A percentile compares a stretch with the other conserved stretches of the same genome.
Conservation (phyloP, 1,140 invertebrate genomes). For the Planococcus citri region DNA sequence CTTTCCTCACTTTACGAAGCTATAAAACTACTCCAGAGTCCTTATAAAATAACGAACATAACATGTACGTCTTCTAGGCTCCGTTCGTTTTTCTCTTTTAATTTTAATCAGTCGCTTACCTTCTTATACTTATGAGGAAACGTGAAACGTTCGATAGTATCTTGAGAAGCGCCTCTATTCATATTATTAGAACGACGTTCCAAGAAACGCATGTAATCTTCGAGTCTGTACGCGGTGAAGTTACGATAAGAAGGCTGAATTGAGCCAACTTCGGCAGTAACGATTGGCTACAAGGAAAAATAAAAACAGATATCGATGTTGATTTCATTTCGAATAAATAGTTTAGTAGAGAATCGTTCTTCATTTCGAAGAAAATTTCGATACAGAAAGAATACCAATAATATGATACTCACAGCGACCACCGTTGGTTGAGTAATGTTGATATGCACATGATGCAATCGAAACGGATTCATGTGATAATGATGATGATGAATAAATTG, state of each 20-base stretch:
- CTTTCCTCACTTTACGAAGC: too few relatives aligned
- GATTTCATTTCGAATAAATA: too few relatives aligned
- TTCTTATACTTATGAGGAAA: conserved; percentile 75
- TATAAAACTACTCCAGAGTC: too few relatives aligned
- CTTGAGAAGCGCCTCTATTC: conserved; percentile 54
- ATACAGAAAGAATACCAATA: too few relatives aligned
- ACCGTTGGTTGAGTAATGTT: background rate
- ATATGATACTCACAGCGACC: background rate
- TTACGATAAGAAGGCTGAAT: background rate
- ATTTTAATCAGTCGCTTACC: conserved; percentile 36
- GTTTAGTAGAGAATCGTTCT: too few relatives aligned
- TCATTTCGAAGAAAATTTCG: too few relatives aligned
- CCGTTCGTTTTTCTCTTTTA: background rate
- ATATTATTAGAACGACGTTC: conserved; percentile 42
- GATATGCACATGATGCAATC: conserved; percentile 11
- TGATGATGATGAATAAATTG: conserved; percentile 9
- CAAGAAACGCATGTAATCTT: conserved; percentile 43
- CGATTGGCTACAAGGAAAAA: background rate
- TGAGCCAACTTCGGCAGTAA: conserved; percentile 10
- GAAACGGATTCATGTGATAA: conserved; percentile 14
- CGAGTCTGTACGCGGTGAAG: conserved; percentile 30
- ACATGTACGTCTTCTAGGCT: too few relatives aligned
- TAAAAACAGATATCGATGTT: background rate
- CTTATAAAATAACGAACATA: too few relatives aligned
- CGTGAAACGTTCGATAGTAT: conserved; percentile 69